These are phyloP conservation scores for Nixonia krombeini DNA, from an alignment of 1,140 invertebrate species.

Conservation along the genomic window DNA sequence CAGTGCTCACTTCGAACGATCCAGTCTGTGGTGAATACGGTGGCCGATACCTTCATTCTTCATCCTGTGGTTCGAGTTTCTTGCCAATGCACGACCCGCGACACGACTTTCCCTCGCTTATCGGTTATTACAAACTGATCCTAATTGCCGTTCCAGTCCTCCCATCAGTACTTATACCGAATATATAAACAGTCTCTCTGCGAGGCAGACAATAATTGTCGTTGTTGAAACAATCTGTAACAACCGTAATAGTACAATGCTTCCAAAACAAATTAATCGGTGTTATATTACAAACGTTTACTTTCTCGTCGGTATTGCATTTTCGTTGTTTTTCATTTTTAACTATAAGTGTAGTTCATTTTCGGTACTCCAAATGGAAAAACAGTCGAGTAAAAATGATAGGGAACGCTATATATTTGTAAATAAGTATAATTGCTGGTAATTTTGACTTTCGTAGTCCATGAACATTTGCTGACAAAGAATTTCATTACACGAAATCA, in stretches of 20 bases:
- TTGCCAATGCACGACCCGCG: slow-evolving; percentile 2
- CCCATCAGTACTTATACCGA: slow-evolving; percentile 24
- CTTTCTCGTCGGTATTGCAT: background rate
- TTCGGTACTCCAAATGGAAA: too few species aligned
- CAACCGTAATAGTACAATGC: too few species aligned
- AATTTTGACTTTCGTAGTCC: too few species aligned
- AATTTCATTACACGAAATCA: background rate
- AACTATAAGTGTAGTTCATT: too few species aligned
- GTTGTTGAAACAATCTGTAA: background rate
- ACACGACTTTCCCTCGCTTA: slow-evolving; percentile 12
- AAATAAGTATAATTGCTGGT: too few species aligned
- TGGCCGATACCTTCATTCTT: background rate
- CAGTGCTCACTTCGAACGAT: background rate
- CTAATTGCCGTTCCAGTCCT: background rate
- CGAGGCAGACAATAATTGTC: background rate
- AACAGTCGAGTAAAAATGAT: too few species aligned
- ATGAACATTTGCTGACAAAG: background rate
- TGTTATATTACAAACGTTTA: background rate
- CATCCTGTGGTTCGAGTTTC: slow-evolving; percentile 18
- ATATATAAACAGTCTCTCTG: slow-evolving; percentile 14
- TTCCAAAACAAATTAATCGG: too few species aligned
- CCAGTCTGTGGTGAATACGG: too few species aligned
- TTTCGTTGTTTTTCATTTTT: background rate
- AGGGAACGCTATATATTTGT: too few species aligned
- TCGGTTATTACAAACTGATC: background rate